Conservation (phyloP, 2,888 invertebrate genomes). For the Lasioglossum vierecki region DNA sequence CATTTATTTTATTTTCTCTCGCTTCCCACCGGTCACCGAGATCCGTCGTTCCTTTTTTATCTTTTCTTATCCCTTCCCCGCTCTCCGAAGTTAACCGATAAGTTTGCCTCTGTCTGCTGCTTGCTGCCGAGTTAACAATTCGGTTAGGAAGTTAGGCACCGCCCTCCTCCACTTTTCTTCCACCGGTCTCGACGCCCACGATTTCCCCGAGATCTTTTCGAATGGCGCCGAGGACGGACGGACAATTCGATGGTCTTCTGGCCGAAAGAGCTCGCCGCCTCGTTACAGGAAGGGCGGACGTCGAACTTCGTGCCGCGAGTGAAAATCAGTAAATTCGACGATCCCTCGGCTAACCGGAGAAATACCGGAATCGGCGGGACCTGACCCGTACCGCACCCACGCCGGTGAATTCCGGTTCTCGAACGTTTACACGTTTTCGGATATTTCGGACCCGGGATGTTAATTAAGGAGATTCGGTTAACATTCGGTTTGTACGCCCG, state of each 20-base stretch:
- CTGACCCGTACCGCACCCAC: background rate
- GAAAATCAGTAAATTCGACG: slow-evolving; percentile 70
- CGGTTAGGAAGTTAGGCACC: slow-evolving; percentile 78
- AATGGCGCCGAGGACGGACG: slow-evolving; percentile 21
- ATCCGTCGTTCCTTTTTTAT: slow-evolving; percentile 7
- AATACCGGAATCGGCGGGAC: slow-evolving; percentile 46
- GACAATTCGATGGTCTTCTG: slow-evolving; percentile 64
- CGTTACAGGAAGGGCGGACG: slow-evolving; percentile 58
- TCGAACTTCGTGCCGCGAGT: slow-evolving; percentile 67
- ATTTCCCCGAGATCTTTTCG: slow-evolving; percentile 60
- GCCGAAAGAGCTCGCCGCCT: slow-evolving; percentile 58
- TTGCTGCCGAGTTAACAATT: slow-evolving; percentile 79
- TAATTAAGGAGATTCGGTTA: slow-evolving; percentile 20
- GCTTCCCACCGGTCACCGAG: slow-evolving; percentile 10
- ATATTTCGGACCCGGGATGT: slow-evolving; percentile 2
- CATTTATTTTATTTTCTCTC: slow-evolving; percentile 35
- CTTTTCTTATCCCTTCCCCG: slow-evolving; percentile 19
- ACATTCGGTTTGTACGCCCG: background rate
- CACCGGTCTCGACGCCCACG: slow-evolving; percentile 19
- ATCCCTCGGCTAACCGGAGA: slow-evolving; percentile 35
- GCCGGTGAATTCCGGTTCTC: slow-evolving; percentile 9
- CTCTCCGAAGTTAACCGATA: slow-evolving; percentile 77
- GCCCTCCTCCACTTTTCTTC: slow-evolving; percentile 37
- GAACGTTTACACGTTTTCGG: background rate
- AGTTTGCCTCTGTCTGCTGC: slow-evolving; percentile 73